Base-by-base conservation (phyloP, 2,113 vertebrate genomes). In the Bambusicola thoracicus region DNA sequence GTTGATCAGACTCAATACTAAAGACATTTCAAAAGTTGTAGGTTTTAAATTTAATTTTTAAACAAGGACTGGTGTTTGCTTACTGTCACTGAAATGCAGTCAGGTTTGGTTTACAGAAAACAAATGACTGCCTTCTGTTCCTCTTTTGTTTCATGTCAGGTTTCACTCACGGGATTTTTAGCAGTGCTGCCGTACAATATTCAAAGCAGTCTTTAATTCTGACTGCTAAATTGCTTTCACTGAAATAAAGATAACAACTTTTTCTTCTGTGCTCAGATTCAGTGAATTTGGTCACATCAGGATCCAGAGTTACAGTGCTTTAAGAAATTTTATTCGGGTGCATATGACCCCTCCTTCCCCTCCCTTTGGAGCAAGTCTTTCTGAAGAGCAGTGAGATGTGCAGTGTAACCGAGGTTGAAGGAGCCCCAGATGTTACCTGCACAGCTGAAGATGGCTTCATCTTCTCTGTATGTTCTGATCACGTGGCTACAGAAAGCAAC, bases 61-160 rank as follows among this genome's bases (percentile, higher is more conserved):
- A 20, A 0, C 0, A 2, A 43, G 36, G 20, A 8, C 15, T 66
- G n/a, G 7, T 30, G 18, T 58, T 92, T 61, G 21, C 65, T 89
- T 80, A 34, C 6, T 56, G 79, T n/a, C 38, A 34, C 40, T 40
- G 69, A 62, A 77, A 48, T 36, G 14, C 63, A 62, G n/a, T 68
- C 73, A 58, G 84, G 34, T 32, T 66, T 29, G 9, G 44, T 81
- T 90, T 94, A 34, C 43, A 44, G 62, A 49, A 81, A 81, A 73
- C 27, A 78, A 46, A 59, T 89, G n/a, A 51, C 12, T 84, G 65
- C 84, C 65, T 78, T 92, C 77, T 91, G 84, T 91, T 83, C 56
- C 44, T 86, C 90, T 84, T 81, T 81, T 86, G 55, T 73, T 96
- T 84, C 36, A 10, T 17, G 61, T 70, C 65, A 77, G 29, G 29